Base-by-base conservation (phyloP, 2,113 vertebrate genomes). In the Labeo catla region DNA sequence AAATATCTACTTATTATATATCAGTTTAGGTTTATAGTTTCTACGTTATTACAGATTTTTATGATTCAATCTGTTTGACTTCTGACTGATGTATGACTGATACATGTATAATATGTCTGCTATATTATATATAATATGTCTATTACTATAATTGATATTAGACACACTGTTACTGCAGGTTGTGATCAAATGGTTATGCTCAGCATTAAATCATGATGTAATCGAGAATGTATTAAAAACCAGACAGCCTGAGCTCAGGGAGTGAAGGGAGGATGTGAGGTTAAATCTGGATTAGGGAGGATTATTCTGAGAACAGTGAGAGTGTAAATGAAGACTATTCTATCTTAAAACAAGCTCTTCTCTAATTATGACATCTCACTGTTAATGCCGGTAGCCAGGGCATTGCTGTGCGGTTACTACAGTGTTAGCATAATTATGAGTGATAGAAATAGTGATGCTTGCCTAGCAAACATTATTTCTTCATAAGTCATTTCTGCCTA, bases 241-340 rank as follows among this genome's bases (percentile, higher is more conserved):
- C 28, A 59, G 49, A 57, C 11, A 57, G 80, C 47, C 16, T 36
- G 57, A 86, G 65, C 45, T 47, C 11, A 79, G 84, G 4, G 36
- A 15, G 83, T 76, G 39, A 76, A 78, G 63, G 12, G 54, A 81
- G 85, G 50, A 73, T 36, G 50, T 84, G 21, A 65, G 74, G 76
- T 61, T 87, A 84, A 88, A 84, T 84, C 73, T 84, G 73, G 83
- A 63, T 87, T 89, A 85, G 87, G 82, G 50, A 72, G 66, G 87
- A 84, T 89, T 86, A 85, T 50, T 76, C 76, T 28, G 9, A 59
- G 52, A 57, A 81, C 50, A 39, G 65, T 82, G 28, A 83, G 65
- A 57, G 50, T 76, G 66, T 52, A 83, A 57, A 66, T 50, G 16
- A 79, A 68, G n/a, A 59, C 39, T 73, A 57, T 76, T 68, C 8